phyloP scores from a whole-genome alignment of 2,888 invertebrate species.

The Adela reaumurella region DNA sequence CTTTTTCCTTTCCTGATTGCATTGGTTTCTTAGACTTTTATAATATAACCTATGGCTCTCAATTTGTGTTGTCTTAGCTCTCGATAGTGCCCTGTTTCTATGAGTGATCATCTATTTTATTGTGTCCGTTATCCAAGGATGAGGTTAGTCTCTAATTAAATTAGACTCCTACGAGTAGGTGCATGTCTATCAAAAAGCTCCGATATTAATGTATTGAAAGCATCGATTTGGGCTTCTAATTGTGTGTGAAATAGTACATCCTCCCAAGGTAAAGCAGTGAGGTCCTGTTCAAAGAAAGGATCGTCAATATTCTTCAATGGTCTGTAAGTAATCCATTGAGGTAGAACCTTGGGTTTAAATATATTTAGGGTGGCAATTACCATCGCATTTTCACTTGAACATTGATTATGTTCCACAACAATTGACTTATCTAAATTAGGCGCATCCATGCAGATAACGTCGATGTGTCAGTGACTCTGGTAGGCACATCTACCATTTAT shows the following conservation, averaged over 20 bases:
- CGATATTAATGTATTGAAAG: too few species aligned
- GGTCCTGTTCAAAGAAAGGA: neutral
- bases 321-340: neutral
- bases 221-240: too few species aligned
- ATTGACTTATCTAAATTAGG: neutral
- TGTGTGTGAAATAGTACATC: too few species aligned
- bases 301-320: neutral
- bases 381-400: neutral
- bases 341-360: neutral
- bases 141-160: neutral
- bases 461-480: neutral
- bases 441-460: neutral
- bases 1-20: neutral
- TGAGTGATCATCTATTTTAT: slow-evolving; percentile 1
- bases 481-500: neutral
- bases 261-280: too few species aligned
- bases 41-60: neutral
- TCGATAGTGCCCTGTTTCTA: neutral
- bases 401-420: neutral
- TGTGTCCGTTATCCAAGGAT: slow-evolving; percentile 1
- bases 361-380: neutral
- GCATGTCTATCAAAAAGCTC: slow-evolving; percentile 2
- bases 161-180: neutral
- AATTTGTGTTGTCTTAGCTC: neutral
- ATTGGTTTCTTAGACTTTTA: slow-evolving; percentile 1